Base-by-base conservation (phyloP, 2,888 invertebrate genomes). In the Orchesella flavescens region DNA sequence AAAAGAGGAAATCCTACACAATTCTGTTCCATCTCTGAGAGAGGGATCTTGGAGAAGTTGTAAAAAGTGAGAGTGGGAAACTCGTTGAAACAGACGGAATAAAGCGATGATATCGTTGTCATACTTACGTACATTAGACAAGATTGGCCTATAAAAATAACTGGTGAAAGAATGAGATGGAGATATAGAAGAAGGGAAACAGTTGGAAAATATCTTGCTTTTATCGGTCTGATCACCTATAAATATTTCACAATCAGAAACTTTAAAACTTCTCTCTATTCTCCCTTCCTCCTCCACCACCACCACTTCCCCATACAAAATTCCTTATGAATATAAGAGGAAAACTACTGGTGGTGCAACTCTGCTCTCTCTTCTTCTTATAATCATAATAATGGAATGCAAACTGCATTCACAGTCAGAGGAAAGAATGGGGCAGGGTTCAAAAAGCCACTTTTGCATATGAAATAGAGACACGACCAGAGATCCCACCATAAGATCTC, bases 181-280 rank as follows among this genome's bases (percentile, higher is more conserved):
- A 15, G 49, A 15, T 3, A 15, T 3, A 44, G 66, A 34, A 34
- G 68, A 66, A 55, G 21, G 24, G 24, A 17, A 66, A 46, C 79
- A 82, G 84, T 74, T 82, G 76, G 68, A 74, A 83, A 86, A 85
- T 86, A 85, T 87, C 85, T 68, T 12, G 59, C 85, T 86, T 88
- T 87, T 87, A 87, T 87, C 86, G 85, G 73, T 80, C 75, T 86
- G 87, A 87, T 87, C 86, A 86, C 86, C 88, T 87, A 88, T 88
- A 88, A 88, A 87, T 87, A 88, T 88, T 88, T 88, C 87, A 87
- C 84, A 88, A 88, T 88, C 88, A 88, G 85, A 83, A 86, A 86
- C 87, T 85, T 85, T 86, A 46, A 65, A 65, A 34, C 21, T 61
- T 61, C 23, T 61, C 43, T 61, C n/a, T 69, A 34, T 68, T 19